These are phyloP conservation scores for Pyrrhia umbra DNA, from an alignment of 2,888 invertebrate genomes.

Conservation along the genomic window DNA sequence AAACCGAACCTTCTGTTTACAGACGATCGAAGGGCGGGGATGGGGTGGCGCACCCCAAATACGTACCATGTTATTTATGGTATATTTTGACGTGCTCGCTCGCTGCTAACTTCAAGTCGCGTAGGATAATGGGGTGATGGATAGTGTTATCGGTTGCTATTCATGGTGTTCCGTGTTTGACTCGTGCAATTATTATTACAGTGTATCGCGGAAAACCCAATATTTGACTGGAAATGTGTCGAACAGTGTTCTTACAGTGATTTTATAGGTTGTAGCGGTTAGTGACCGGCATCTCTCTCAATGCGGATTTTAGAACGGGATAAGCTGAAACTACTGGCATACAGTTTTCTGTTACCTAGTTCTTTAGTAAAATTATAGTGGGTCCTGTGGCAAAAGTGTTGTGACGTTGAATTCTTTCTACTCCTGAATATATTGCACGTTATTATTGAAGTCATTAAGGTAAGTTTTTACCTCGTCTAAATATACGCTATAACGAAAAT, in stretches of 20 bases:
- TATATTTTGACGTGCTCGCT: constrained; percentile 88
- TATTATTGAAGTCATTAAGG: constrained; percentile 48
- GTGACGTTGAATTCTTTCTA: constrained; percentile 49
- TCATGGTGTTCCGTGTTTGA: constrained; percentile 82
- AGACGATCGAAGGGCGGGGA: constrained; percentile 76
- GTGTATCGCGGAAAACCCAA: constrained; percentile 78
- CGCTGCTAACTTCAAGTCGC: constrained; percentile 87
- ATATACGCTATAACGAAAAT: neutral
- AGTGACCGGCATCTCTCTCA: constrained; percentile 74
- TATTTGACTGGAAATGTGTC: constrained; percentile 67
- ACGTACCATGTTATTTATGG: constrained; percentile 87
- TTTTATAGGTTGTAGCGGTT: constrained; percentile 58
- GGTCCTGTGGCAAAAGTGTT: constrained; percentile 62
- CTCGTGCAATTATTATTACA: constrained; percentile 78
- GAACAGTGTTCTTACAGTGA: constrained; percentile 69
- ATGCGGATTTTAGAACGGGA: constrained; percentile 68
- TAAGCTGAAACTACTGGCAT: constrained; percentile 54
- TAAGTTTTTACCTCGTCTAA: constrained; percentile 50
- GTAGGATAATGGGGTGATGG: constrained; percentile 88
- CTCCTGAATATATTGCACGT: constrained; percentile 17
- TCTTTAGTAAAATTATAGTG: constrained; percentile 57
- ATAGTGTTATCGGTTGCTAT: constrained; percentile 89
- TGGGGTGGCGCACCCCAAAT: constrained; percentile 79
- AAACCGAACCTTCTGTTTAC: constrained; percentile 70
- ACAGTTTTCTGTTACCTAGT: constrained; percentile 49